phyloP scores from a whole-genome alignment of 2,797 vertebrate species.

The Mormyrus hasselquistii region DNA sequence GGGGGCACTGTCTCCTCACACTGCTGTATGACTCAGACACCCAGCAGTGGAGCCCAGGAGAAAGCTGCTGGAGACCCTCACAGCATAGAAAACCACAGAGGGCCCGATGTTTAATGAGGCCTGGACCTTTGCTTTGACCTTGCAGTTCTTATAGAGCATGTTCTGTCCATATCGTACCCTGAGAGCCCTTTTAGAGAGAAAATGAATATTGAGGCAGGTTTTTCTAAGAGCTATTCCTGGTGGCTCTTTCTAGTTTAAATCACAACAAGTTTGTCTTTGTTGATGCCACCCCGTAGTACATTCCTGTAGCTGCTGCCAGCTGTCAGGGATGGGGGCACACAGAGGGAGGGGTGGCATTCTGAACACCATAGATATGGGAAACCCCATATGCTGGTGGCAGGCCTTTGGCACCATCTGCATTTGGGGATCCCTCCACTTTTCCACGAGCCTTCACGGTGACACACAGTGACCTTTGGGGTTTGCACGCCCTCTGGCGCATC shows the following conservation, averaged over 20 bases:
- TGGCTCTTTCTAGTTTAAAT: conserved; percentile 1
- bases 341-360: background rate
- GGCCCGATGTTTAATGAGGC: background rate
- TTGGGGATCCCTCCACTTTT: background rate
- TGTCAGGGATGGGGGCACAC: background rate
- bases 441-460: background rate
- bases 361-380: background rate
- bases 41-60: background rate
- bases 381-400: background rate
- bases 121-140: background rate
- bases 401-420: background rate
- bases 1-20: background rate
- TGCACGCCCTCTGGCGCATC: background rate
- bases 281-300: background rate
- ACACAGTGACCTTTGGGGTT: background rate
- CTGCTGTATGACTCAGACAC: background rate
- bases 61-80: background rate
- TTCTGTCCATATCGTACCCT: background rate
- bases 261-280: background rate
- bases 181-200: background rate
- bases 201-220: background rate
- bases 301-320: background rate
- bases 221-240: background rate
- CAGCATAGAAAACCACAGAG: background rate
- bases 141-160: background rate